phyloP scores from a whole-genome alignment of 2,888 invertebrate genomes.

The Drosophila birchii region DNA sequence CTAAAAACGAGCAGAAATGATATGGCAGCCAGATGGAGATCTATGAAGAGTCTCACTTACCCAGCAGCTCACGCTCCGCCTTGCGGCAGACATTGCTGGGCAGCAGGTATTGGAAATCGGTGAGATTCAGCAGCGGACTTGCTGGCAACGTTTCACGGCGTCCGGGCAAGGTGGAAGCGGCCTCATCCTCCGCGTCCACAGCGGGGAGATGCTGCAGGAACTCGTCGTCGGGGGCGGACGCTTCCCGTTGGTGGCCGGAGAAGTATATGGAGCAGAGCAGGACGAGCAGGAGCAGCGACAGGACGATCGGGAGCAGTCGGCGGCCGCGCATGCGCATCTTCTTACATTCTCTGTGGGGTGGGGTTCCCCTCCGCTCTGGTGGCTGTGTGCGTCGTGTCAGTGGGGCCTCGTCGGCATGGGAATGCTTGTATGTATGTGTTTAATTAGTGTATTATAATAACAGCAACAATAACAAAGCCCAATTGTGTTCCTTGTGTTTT shows the following conservation, averaged over 20 bases:
- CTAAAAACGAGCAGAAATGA: slow-evolving; percentile 48
- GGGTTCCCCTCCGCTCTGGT: slow-evolving; percentile 18
- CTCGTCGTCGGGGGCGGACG: slow-evolving; percentile 57
- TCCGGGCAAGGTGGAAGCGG: not conserved
- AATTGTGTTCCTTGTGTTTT: slow-evolving; percentile 1
- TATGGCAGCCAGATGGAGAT: not conserved
- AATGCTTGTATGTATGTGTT: not conserved
- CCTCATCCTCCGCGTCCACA: slow-evolving; percentile 13
- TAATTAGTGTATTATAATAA: not conserved
- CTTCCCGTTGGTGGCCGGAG: slow-evolving; percentile 55
- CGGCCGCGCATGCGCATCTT: slow-evolving; percentile 83
- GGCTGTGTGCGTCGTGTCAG: slow-evolving; percentile 1
- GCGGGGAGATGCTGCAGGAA: slow-evolving; percentile 67
- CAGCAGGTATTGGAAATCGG: slow-evolving; percentile 77
- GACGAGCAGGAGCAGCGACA: slow-evolving; percentile 69
- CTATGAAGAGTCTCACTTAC: slow-evolving; percentile 55
- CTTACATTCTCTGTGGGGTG: slow-evolving; percentile 62
- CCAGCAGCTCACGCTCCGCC: slow-evolving; percentile 79
- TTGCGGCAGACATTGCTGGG: slow-evolving; percentile 74
- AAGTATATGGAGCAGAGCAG: slow-evolving; percentile 76
- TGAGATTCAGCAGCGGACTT: slow-evolving; percentile 76
- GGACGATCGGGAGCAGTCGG: slow-evolving; percentile 74
- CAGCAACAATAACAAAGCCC: slow-evolving; percentile 3
- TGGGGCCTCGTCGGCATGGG: slow-evolving; percentile 6
- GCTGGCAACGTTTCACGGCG: slow-evolving; percentile 1